These are phyloP conservation scores for Cynoglossus semilaevis DNA, from an alignment of 2,113 vertebrate species.

Conservation along the genomic window DNA sequence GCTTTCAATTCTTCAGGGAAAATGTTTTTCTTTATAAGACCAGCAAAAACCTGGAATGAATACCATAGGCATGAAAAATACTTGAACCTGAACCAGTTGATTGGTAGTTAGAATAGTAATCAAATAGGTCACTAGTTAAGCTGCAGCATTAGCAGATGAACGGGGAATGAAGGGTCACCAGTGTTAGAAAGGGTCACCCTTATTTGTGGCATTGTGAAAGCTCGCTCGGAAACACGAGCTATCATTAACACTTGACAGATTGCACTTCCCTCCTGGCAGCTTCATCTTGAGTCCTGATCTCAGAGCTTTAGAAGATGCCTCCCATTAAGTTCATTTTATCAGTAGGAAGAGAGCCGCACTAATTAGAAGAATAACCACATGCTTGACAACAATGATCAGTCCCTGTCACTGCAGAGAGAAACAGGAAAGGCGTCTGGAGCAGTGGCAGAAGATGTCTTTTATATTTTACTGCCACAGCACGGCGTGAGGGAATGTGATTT, in stretches of 20 bases:
- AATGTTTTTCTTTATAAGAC: too few species aligned
- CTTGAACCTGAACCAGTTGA: neutral
- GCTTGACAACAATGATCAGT: slow-evolving; percentile 17
- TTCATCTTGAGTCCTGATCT: slow-evolving; percentile 15
- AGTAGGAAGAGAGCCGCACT: slow-evolving; percentile 9
- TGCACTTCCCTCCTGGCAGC: slow-evolving; percentile 12
- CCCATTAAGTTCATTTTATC: slow-evolving; percentile 15
- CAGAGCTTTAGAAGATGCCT: slow-evolving; percentile 25
- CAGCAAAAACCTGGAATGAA: neutral
- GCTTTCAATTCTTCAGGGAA: too few species aligned
- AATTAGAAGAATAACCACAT: slow-evolving; percentile 34
- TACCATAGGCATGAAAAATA: neutral
- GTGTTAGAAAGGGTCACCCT: slow-evolving; percentile 1
- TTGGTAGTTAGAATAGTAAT: neutral
- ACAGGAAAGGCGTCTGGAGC: neutral
- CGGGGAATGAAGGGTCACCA: neutral
- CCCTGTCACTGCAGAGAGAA: slow-evolving; percentile 6
- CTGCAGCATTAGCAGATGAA: slow-evolving; percentile 42
- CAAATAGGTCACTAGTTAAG: slow-evolving; percentile 16
- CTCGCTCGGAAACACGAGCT: neutral
- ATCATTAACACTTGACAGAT: slow-evolving; percentile 27
- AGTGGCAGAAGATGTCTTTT: neutral
- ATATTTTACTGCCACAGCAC: neutral
- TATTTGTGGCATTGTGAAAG: slow-evolving; percentile 19
- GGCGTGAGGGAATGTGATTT: slow-evolving; percentile 9